phyloP scores from a whole-genome alignment of 2,113 vertebrate genomes.

The Malaclemys terrapin region DNA sequence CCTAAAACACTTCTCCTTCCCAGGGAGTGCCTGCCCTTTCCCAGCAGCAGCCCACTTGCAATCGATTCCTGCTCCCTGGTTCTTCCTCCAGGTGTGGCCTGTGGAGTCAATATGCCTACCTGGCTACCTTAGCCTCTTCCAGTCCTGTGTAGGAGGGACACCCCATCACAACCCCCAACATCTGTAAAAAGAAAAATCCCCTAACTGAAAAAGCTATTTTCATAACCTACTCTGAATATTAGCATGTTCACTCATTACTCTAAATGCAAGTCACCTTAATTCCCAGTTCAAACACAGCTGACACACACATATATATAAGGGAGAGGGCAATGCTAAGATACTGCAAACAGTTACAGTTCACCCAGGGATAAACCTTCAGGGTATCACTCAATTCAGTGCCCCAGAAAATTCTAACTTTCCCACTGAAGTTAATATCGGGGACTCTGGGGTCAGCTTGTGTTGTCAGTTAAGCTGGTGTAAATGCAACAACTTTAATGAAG shows the following conservation, averaged over 20 bases:
- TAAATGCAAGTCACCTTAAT: not conserved
- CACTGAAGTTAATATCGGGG: constrained; percentile 1
- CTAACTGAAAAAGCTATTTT: not conserved
- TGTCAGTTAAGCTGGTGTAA: not conserved
- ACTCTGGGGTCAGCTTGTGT: constrained; percentile 30
- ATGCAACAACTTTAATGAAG: no score
- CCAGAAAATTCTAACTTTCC: constrained; percentile 35
- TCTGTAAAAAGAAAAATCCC: not conserved
- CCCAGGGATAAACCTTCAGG: not conserved
- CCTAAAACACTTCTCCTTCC: not conserved
- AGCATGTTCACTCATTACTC: rapidly evolving
- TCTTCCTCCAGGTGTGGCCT: not conserved
- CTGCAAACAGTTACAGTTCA: constrained; percentile 37
- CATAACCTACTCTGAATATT: not conserved
- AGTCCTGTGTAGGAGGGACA: not conserved
- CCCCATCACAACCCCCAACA: not conserved
- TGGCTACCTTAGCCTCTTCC: not conserved
- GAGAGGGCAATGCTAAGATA: not conserved
- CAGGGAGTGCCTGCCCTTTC: not conserved
- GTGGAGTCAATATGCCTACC: not conserved
- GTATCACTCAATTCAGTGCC: not conserved
- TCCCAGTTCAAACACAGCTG: not conserved
- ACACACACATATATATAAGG: not conserved
- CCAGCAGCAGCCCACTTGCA: not conserved
- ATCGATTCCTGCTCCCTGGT: not conserved